These are phyloP conservation scores for Nymphalis c-album DNA, from an alignment of 2,888 invertebrate species.

Conservation along the genomic window DNA sequence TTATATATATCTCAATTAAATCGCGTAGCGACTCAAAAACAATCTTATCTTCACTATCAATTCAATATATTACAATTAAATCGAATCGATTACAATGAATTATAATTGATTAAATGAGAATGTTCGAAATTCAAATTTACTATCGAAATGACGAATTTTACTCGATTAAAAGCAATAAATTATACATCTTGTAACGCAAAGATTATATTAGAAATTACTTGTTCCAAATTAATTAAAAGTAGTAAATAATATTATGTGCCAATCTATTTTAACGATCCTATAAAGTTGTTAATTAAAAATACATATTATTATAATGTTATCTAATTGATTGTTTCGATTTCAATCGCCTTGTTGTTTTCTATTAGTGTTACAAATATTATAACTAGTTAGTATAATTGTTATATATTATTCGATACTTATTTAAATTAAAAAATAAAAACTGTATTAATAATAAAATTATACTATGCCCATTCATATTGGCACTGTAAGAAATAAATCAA, in stretches of 20 bases:
- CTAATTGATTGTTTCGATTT: conserved; percentile 11
- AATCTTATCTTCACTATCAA: not conserved
- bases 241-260: conserved; percentile 11
- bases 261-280: conserved; percentile 19
- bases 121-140: conserved; percentile 28
- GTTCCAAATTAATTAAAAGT: conserved; percentile 31
- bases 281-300: conserved; percentile 23
- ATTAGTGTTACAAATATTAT: not conserved
- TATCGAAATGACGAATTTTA: conserved; percentile 27
- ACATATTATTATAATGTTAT: conserved; percentile 2
- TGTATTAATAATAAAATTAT: not conserved
- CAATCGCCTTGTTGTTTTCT: not conserved
- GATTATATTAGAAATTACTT: conserved; percentile 27
- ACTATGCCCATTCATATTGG: too few relatives aligned
- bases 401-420: not conserved
- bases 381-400: not conserved
- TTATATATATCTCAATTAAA: not conserved
- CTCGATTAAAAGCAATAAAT: conserved; percentile 29
- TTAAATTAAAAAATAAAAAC: not conserved
- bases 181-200: conserved; percentile 26
- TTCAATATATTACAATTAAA: not conserved
- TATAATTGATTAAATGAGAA: conserved; percentile 17
- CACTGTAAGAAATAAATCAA: too few relatives aligned
- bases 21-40: not conserved
- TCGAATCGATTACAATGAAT: conserved; percentile 2